phyloP scores from a whole-genome alignment of 2,888 invertebrate species.

The Podotricha telesiphe region DNA sequence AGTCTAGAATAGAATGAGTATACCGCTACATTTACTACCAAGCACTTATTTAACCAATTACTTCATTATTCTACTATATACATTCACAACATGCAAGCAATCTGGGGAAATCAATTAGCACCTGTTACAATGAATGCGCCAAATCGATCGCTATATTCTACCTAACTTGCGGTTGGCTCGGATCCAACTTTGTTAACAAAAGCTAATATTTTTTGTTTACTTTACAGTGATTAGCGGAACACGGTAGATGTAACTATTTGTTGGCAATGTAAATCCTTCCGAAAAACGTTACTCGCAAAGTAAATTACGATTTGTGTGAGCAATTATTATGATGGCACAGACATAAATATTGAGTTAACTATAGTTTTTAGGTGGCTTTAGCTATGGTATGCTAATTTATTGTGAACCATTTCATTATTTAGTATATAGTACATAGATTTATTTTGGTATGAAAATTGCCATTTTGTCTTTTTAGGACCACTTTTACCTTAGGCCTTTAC shows the following conservation, averaged over 20 bases:
- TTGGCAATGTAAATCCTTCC: constrained; percentile 32
- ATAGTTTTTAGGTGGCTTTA: constrained; percentile 3
- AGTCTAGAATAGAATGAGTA: too few species aligned
- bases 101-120: constrained; percentile 40
- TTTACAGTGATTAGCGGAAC: constrained; percentile 48
- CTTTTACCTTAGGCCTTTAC: too few species aligned
- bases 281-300: constrained; percentile 21
- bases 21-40: too few species aligned
- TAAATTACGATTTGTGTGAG: constrained; percentile 24
- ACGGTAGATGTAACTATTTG: constrained; percentile 48
- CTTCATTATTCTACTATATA: constrained; percentile 2
- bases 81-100: constrained; percentile 18
- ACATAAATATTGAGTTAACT: background rate
- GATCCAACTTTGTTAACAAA: constrained; percentile 48
- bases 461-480: too few species aligned
- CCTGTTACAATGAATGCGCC: constrained; percentile 31
- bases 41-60: background rate
- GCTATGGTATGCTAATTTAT: background rate
- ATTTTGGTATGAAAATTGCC: too few species aligned
- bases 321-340: constrained; percentile 14
- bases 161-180: constrained; percentile 44
- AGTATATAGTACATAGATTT: background rate
- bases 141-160: constrained; percentile 33
- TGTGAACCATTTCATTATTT: constrained; percentile 4
- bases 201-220: constrained; percentile 49